These are phyloP conservation scores for Amazona guildingii DNA, from an alignment of 2,113 vertebrate genomes.

Conservation along the genomic window DNA sequence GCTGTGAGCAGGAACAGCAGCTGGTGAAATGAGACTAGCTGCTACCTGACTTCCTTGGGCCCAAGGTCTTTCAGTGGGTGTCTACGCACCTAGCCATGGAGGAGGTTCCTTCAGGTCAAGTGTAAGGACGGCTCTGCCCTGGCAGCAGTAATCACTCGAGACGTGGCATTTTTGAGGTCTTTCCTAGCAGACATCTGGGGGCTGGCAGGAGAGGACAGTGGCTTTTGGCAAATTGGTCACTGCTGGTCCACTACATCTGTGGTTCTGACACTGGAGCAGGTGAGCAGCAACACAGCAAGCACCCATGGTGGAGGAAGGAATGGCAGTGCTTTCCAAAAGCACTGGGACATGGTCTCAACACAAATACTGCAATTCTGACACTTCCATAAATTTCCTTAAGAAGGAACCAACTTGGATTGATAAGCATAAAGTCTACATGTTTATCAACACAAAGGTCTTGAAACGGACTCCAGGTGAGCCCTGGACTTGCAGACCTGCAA, in stretches of 20 bases:
- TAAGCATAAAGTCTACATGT: rapidly evolving
- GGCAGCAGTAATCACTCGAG: background rate
- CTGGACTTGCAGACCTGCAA: background rate
- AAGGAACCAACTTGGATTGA: background rate
- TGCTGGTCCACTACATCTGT: too few species aligned
- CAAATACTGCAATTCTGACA: background rate
- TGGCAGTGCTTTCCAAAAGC: background rate
- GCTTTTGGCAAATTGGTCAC: background rate
- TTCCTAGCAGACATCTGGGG: background rate
- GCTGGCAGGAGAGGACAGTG: background rate
- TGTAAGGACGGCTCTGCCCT: background rate
- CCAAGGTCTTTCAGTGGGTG: background rate
- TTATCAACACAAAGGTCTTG: background rate
- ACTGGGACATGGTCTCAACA: rapidly evolving
- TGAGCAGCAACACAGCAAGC: background rate
- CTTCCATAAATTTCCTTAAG: background rate
- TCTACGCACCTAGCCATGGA: background rate
- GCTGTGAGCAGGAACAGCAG: background rate
- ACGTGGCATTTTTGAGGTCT: background rate
- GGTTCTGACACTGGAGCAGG: too few species aligned
- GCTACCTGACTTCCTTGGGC: background rate
- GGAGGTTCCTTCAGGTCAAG: background rate
- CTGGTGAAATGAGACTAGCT: background rate
- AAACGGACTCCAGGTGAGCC: background rate
- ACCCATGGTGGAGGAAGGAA: background rate